phyloP scores from a whole-genome alignment of 2,797 vertebrate genomes.

The Clarias fuscus region DNA sequence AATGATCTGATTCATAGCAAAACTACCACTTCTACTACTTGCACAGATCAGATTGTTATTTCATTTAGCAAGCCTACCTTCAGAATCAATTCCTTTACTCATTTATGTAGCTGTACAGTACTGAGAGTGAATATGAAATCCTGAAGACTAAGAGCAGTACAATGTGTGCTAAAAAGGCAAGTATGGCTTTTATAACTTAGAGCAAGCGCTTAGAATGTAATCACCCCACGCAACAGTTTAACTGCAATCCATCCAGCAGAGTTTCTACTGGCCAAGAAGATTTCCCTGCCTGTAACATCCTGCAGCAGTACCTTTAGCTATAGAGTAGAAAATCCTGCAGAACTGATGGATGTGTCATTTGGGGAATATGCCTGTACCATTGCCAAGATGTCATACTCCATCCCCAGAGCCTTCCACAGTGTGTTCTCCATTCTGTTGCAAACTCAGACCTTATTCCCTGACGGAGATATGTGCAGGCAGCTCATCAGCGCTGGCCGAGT shows the following conservation, averaged over 20 bases:
- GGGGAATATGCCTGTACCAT: constrained; percentile 22
- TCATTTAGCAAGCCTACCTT: not conserved
- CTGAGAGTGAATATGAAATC: not conserved
- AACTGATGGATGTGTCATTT: constrained; percentile 7
- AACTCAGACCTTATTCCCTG: constrained; percentile 29
- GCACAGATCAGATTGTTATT: not conserved
- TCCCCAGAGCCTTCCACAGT: constrained; percentile 11
- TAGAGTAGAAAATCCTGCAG: not conserved
- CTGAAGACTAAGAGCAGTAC: not conserved
- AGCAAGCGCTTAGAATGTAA: not conserved
- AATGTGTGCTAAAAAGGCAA: not conserved
- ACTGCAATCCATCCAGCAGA: not conserved
- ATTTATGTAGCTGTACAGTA: not conserved
- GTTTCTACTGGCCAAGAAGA: not conserved
- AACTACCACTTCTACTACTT: not conserved
- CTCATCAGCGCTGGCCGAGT: constrained; percentile 21
- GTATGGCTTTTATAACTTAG: not conserved
- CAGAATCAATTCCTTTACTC: not conserved
- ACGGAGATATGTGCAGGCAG: constrained; percentile 22
- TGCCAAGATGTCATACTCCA: constrained; percentile 15
- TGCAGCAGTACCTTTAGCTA: not conserved
- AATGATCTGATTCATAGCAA: not conserved
- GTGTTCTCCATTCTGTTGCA: constrained; percentile 15
- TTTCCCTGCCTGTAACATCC: not conserved
- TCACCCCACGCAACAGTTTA: constrained; percentile 19